Evolutionary conservation across 2,797 vertebrate species (phyloP).

Genomic region (Pseudochirops cupreus): DNA sequence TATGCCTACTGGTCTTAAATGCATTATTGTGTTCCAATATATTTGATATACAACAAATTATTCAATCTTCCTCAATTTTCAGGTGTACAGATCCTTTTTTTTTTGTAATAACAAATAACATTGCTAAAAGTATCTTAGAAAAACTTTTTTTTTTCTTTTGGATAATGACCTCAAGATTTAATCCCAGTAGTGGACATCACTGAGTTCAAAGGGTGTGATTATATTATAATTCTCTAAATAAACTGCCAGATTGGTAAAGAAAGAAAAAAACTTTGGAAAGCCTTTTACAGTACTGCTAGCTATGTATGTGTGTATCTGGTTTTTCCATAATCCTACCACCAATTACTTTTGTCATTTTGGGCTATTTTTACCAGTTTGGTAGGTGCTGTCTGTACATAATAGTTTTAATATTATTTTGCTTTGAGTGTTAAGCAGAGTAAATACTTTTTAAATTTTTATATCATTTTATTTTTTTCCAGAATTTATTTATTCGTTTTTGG

Average conservation of each 20-base stretch:
- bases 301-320: background rate
- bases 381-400: background rate
- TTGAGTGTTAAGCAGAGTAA: background rate
- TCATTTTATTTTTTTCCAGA: too few species aligned
- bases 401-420: background rate
- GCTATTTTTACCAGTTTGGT: background rate
- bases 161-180: background rate
- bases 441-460: background rate
- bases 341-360: background rate
- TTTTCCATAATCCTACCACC: background rate
- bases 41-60: background rate
- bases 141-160: background rate
- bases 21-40: background rate
- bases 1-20: background rate
- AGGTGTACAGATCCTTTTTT: background rate
- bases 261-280: background rate
- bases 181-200: background rate
- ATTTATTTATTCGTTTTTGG: too few species aligned
- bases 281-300: background rate
- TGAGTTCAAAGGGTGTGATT: background rate
- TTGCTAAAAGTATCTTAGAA: background rate
- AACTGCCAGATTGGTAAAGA: background rate
- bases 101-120: background rate
- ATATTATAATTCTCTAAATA: background rate
- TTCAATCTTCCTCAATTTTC: background rate